Conservation (phyloP, 2,797 vertebrate genomes). For the Helarctos malayanus region DNA sequence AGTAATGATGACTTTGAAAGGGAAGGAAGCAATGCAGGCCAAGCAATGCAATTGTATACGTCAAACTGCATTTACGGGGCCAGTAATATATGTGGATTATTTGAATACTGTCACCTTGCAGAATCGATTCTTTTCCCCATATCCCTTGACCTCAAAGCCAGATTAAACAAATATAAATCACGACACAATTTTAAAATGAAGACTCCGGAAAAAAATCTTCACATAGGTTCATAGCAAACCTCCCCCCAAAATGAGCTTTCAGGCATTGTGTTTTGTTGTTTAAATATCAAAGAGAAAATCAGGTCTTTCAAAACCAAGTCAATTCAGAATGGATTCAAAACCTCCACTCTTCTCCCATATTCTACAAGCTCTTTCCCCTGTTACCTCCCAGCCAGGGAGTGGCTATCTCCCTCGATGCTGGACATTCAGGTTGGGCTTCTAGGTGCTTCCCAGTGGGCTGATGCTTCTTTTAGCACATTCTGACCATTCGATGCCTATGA, state of each 20-base stretch:
- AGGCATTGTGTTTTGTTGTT: neutral
- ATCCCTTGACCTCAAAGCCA: neutral
- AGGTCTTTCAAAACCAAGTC: neutral
- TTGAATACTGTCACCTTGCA: neutral
- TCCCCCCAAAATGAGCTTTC: neutral
- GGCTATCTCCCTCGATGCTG: rapidly evolving
- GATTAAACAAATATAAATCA: neutral
- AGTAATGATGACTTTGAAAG: neutral
- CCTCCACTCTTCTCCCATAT: neutral
- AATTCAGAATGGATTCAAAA: neutral
- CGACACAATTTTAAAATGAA: constrained; percentile 54
- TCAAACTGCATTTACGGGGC: neutral
- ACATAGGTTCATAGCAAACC: neutral
- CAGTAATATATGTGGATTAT: neutral
- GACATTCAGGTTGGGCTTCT: neutral
- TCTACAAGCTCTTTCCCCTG: neutral
- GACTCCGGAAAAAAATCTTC: neutral
- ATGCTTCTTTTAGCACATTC: neutral
- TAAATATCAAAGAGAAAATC: constrained; percentile 23
- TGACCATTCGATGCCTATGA: neutral
- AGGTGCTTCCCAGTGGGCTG: too few relatives aligned
- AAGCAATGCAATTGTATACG: neutral
- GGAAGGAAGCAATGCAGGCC: neutral
- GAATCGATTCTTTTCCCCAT: neutral
- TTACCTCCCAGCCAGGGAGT: neutral